Percentiles rank a stretch among this genome's conserved stretches.
Evolutionary conservation across 1,140 invertebrate genomes (phyloP).

Genomic region (Formica selysi): DNA sequence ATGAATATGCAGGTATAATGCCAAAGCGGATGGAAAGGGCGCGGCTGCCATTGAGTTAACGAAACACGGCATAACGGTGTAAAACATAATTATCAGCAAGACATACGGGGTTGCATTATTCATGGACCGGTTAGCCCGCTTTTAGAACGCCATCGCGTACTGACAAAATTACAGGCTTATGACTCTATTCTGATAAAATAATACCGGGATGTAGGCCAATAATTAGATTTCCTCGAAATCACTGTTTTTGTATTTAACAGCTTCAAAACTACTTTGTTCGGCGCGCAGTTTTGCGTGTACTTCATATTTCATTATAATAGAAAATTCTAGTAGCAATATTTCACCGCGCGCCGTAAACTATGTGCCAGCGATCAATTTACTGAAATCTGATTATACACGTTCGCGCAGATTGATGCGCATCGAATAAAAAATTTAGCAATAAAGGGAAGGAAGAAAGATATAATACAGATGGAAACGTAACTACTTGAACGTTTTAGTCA

Average conservation of each 20-base stretch:
- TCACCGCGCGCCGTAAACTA: not conserved
- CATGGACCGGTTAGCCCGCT: conserved; percentile 81
- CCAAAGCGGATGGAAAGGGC: conserved; percentile 75
- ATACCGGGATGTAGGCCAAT: conserved; percentile 39
- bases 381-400: conserved; percentile 31
- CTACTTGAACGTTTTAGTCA: not conserved
- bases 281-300: not conserved
- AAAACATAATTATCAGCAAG: conserved; percentile 85
- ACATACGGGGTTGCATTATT: conserved; percentile 83
- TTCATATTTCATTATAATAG: conserved; percentile 44
- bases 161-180: conserved; percentile 80
- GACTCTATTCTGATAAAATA: conserved; percentile 76
- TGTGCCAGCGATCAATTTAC: conserved; percentile 29
- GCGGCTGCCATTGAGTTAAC: conserved; percentile 78
- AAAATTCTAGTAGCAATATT: conserved; percentile 55
- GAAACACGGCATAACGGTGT: conserved; percentile 84
- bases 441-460: not conserved
- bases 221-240: conserved; percentile 24
- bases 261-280: conserved; percentile 39
- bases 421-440: conserved; percentile 15
- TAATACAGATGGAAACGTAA: not conserved
- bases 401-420: conserved; percentile 14
- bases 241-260: not conserved
- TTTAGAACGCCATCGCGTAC: conserved; percentile 76
- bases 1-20: conserved; percentile 83